Conservation (phyloP, 1,140 invertebrate genomes). For the Bilobella aurantiaca region DNA sequence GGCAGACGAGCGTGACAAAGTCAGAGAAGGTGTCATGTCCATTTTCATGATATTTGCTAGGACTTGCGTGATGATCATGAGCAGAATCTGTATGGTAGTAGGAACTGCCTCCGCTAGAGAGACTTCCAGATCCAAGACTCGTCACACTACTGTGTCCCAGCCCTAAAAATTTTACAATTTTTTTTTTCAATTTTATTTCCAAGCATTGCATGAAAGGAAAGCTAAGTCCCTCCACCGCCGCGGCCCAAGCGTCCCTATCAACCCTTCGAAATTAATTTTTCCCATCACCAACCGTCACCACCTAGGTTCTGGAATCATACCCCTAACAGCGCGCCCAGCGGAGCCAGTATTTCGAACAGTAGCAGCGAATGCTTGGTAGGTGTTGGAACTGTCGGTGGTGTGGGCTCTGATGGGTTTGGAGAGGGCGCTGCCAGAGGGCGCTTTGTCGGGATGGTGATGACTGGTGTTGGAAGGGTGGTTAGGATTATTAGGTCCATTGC, state of each 20-base stretch:
- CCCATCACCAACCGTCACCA: no score
- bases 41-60: slow-evolving; percentile 68
- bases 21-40: slow-evolving; percentile 85
- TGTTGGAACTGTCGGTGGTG: background rate
- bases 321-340: no score
- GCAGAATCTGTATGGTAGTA: slow-evolving; percentile 53
- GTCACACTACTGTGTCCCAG: slow-evolving; percentile 53
- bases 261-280: no score
- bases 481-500: background rate
- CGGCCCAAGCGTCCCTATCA: no score
- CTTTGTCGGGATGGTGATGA: background rate
- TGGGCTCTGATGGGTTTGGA: background rate
- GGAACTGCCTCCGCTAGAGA: slow-evolving; percentile 44
- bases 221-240: background rate
- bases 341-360: no score
- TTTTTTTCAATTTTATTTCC: no score
- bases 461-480: background rate
- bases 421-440: background rate
- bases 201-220: no score
- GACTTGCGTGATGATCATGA: slow-evolving; percentile 43
- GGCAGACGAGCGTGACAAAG: slow-evolving; percentile 92
- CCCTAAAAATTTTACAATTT: no score
- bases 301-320: no score
- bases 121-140: slow-evolving; percentile 55
- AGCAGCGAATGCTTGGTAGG: background rate